Base-by-base conservation (phyloP, 2,797 vertebrate species). In the Aldrovandia affinis region DNA sequence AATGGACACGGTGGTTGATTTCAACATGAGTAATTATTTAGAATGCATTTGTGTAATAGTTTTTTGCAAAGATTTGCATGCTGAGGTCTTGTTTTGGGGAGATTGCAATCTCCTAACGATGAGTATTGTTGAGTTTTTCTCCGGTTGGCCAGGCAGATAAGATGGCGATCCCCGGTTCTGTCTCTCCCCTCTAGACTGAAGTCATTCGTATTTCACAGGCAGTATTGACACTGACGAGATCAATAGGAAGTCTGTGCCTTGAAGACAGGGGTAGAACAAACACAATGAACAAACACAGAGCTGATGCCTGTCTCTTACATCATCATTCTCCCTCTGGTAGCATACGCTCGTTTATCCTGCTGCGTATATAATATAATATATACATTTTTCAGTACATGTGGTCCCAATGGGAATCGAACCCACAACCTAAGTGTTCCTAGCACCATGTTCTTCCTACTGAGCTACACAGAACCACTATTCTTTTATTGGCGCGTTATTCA, bases 101-200 rank as follows among this genome's bases (percentile, higher is more conserved):
- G 90, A 88, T 88, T 80, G 33, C 42, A 87, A 88, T 90, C 89
- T 90, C 55, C 36, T 88, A 91, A 90, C 89, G 87, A 85, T 80
- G 77, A 75, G 79, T 87, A 82, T 83, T 88, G 85, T 87, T 88
- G 86, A 85, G 39, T 22, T 54, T 28, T 36, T 83, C 70, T 75
- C 22, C 30, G 68, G 77, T 83, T 77, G 50, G 70, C 50, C 3
- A 22, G 50, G 50, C n/a, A 9, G 82, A 83, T 83, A 83, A 83
- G 82, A 77, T 44, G 42, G 39, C 61, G 36, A 54, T 78, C 44
- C 57, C 57, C 44, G 42, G 39, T 36, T 63, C 44, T 70, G 55
- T 33, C 82, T 57, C 52, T 59, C 82, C 39, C 7, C 12, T 15
- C 75, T 79, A 14, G 5, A 22, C 77, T 83, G 68, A 77, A 75